Percentiles rank a stretch among this genome's conserved stretches.
These are phyloP conservation scores for Drosophila navojoa DNA, from an alignment of 1,140 invertebrate species.

Conservation along the genomic window DNA sequence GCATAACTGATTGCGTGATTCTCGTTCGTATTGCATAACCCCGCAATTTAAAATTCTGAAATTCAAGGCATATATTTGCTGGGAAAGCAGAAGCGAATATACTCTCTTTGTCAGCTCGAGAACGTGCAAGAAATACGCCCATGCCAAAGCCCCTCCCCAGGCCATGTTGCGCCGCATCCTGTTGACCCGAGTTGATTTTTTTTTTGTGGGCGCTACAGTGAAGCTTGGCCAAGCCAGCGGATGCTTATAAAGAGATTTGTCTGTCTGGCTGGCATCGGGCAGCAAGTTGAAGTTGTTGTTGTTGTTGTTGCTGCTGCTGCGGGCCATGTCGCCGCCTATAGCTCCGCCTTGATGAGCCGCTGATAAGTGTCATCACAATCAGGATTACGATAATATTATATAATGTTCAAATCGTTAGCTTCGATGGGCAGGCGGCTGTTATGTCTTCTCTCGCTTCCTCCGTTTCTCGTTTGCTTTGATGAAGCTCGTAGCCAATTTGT, in stretches of 20 bases:
- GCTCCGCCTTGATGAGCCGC: slow-evolving; percentile 58
- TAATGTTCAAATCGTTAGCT: slow-evolving; percentile 57
- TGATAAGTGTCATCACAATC: slow-evolving; percentile 78
- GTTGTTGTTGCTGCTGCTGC: too few species aligned
- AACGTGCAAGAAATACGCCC: neutral
- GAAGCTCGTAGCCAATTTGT: slow-evolving; percentile 17
- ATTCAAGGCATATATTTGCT: too few species aligned
- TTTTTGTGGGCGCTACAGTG: slow-evolving; percentile 7
- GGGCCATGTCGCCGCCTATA: too few species aligned
- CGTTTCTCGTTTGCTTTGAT: neutral
- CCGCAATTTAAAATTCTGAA: too few species aligned
- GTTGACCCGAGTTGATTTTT: slow-evolving; percentile 27
- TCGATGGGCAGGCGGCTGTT: slow-evolving; percentile 31
- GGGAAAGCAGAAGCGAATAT: too few species aligned
- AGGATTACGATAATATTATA: slow-evolving; percentile 71
- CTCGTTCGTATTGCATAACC: too few species aligned
- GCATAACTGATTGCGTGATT: too few species aligned
- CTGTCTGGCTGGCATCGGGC: slow-evolving; percentile 33
- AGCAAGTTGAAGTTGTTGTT: neutral
- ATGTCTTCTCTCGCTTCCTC: neutral
- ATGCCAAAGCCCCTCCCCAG: neutral
- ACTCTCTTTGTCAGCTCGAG: too few species aligned
- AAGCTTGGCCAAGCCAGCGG: slow-evolving; percentile 27
- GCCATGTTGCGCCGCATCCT: slow-evolving; percentile 14
- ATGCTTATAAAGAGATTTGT: slow-evolving; percentile 77